phyloP scores from a whole-genome alignment of 2,888 invertebrate genomes.

The Hyles lineata region DNA sequence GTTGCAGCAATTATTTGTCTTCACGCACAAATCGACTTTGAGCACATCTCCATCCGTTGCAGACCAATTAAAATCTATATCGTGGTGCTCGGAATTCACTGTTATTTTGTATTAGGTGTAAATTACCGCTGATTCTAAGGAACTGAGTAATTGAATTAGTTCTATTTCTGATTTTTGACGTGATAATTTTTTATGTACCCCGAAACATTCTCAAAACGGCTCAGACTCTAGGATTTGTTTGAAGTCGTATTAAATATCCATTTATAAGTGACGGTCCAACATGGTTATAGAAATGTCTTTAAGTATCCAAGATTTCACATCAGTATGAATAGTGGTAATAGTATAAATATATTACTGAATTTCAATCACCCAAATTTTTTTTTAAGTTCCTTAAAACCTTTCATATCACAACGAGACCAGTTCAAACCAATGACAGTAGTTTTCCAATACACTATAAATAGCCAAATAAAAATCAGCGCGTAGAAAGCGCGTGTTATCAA shows the following conservation, averaged over 20 bases:
- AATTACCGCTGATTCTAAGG: not conserved
- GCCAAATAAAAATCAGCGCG: slow-evolving; percentile 69
- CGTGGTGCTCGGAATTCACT: not conserved
- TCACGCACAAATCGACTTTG: slow-evolving; percentile 22
- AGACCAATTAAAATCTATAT: slow-evolving; percentile 20
- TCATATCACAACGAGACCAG: not conserved
- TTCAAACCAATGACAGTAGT: not conserved
- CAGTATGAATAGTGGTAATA: no score
- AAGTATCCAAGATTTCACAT: no score
- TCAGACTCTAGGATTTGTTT: no score
- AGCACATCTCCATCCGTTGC: slow-evolving; percentile 19
- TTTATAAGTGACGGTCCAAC: no score
- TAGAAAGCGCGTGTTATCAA: slow-evolving; percentile 72
- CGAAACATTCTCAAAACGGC: no score
- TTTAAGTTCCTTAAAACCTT: not conserved
- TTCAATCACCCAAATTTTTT: no score
- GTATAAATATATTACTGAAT: no score
- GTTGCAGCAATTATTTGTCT: slow-evolving; percentile 21
- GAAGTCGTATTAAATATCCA: no score
- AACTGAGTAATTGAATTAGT: no score
- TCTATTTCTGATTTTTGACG: no score
- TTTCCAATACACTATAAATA: slow-evolving; percentile 34
- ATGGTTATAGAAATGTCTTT: no score
- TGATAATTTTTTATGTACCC: no score
- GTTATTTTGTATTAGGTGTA: not conserved